Evolutionary conservation across 2,888 invertebrate species (phyloP).

Genomic region (Phrixothrix hirtus): DNA sequence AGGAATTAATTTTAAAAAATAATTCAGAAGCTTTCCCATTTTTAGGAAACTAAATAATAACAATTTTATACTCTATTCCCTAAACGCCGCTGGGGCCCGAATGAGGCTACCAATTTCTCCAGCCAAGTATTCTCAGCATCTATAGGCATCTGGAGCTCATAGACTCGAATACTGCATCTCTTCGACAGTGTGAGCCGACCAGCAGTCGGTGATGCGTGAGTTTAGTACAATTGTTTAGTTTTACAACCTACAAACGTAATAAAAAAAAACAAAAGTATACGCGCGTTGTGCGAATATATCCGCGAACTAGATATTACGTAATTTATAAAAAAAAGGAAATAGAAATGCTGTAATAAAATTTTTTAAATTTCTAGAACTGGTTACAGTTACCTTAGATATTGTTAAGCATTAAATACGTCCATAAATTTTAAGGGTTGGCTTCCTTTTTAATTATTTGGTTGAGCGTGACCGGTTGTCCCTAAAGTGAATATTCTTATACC

Average conservation of each 20-base stretch:
- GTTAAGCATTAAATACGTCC: too few species aligned
- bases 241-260: conserved; percentile 3
- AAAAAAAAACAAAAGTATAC: conserved; percentile 16
- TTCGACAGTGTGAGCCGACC: conserved; percentile 31
- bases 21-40: too few species aligned
- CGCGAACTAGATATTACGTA: neutral
- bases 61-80: neutral
- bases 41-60: neutral
- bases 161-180: conserved; percentile 34
- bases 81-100: conserved; percentile 11
- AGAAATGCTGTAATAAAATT: too few species aligned
- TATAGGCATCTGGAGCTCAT: conserved; percentile 44
- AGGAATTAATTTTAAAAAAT: too few species aligned
- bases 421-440: neutral
- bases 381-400: too few species aligned
- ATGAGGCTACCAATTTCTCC: conserved; percentile 14
- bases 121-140: conserved; percentile 32
- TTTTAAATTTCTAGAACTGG: too few species aligned
- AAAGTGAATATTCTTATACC: neutral
- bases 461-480: neutral
- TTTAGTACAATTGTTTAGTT: conserved; percentile 7
- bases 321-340: conserved; percentile 2
- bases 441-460: neutral
- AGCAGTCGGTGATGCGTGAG: conserved; percentile 27
- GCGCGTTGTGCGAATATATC: conserved; percentile 4